phyloP scores from a whole-genome alignment of 2,888 invertebrate species.

The Adela reaumurella region DNA sequence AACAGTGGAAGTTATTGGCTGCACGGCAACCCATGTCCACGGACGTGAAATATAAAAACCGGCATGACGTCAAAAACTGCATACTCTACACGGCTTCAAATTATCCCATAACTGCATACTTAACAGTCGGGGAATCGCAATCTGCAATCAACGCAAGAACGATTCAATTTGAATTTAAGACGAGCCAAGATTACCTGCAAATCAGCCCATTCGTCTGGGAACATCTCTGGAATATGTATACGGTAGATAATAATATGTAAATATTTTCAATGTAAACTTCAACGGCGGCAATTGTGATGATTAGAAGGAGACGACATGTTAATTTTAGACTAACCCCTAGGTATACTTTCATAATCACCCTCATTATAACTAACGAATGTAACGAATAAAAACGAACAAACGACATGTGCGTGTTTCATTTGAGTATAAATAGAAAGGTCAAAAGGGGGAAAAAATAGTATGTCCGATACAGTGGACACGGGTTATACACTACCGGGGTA shows the following conservation, averaged over 20 bases:
- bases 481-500: conserved; percentile 2
- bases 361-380: too few species aligned
- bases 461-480: background rate
- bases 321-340: too few species aligned
- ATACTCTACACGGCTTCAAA: conserved; percentile 8
- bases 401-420: background rate
- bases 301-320: too few species aligned
- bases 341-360: too few species aligned
- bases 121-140: conserved; percentile 1
- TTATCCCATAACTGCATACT: conserved; percentile 7
- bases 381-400: too few species aligned
- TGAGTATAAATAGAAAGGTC: background rate
- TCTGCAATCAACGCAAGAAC: conserved; percentile 6
- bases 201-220: conserved; percentile 1
- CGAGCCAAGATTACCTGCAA: background rate
- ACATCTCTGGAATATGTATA: conserved; percentile 1
- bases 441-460: background rate
- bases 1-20: conserved; percentile 11
- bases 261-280: background rate
- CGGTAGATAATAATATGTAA: background rate
- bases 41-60: conserved; percentile 10
- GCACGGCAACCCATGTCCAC: conserved; percentile 7
- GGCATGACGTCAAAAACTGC: conserved; percentile 5
- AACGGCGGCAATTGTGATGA: too few species aligned
- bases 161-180: background rate